phyloP scores from a whole-genome alignment of 2,113 vertebrate species.

The Microcebus ravelobensis region DNA sequence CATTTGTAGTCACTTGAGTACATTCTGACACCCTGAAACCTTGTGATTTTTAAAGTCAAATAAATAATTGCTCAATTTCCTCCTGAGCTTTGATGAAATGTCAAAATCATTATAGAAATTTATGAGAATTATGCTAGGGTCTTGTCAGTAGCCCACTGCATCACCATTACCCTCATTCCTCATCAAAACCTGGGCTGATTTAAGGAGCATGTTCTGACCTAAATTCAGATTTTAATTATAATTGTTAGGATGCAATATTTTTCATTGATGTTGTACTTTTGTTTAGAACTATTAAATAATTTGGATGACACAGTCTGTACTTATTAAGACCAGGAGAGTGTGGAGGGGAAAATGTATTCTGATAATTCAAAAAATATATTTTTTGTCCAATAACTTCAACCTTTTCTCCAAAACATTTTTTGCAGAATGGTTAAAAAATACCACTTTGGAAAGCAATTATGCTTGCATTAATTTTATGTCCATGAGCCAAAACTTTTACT shows the following conservation, averaged over 20 bases:
- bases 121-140: conserved; percentile 29
- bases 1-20: conserved; percentile 47
- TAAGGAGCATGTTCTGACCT: conserved; percentile 39
- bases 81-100: conserved; percentile 60
- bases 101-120: conserved; percentile 59
- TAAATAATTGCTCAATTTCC: conserved; percentile 71
- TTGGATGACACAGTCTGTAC: conserved; percentile 5
- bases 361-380: neutral
- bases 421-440: neutral
- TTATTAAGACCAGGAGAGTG: conserved; percentile 14
- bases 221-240: conserved; percentile 27
- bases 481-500: too few species aligned
- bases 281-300: conserved; percentile 41
- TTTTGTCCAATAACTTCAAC: neutral
- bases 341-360: neutral
- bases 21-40: conserved; percentile 59
- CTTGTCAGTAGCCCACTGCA: neutral
- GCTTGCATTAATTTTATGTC: too few species aligned
- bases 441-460: neutral
- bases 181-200: conserved; percentile 1
- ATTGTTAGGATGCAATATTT: neutral
- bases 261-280: conserved; percentile 34
- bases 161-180: neutral
- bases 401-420: conserved; percentile 10
- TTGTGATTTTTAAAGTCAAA: conserved; percentile 70